Conservation (phyloP, 2,888 invertebrate species). For the Iselma pallidipennis region DNA sequence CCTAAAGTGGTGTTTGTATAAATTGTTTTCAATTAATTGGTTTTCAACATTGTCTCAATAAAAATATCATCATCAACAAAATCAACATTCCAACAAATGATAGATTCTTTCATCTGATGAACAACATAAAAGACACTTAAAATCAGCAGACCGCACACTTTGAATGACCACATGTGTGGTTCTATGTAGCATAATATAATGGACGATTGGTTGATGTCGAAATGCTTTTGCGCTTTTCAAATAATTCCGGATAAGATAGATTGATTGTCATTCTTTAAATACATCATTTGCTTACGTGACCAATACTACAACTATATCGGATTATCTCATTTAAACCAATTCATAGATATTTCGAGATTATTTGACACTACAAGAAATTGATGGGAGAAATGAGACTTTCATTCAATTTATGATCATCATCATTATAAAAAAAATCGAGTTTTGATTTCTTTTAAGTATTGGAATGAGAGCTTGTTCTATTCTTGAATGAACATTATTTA, state of each 20-base stretch:
- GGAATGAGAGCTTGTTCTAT: too few species aligned
- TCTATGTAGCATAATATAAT: slow-evolving; percentile 6
- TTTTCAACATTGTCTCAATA: too few species aligned
- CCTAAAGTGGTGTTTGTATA: too few species aligned
- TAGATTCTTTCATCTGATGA: background rate
- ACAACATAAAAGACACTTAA: slow-evolving; percentile 14
- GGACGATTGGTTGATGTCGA: slow-evolving; percentile 18
- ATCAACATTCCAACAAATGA: too few species aligned
- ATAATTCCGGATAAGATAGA: slow-evolving; percentile 25
- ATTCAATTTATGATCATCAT: background rate
- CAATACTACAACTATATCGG: slow-evolving; percentile 3
- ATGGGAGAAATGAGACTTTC: background rate
- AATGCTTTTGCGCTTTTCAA: slow-evolving; percentile 20
- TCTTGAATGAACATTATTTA: slow-evolving; percentile 7
- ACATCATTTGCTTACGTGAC: slow-evolving; percentile 10
- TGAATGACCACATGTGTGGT: slow-evolving; percentile 20
- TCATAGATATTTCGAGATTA: background rate
- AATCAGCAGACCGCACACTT: slow-evolving; percentile 22
- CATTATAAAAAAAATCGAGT: background rate
- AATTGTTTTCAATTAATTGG: too few species aligned
- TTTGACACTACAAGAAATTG: background rate
- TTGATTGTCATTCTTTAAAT: slow-evolving; percentile 17
- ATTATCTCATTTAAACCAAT: background rate
- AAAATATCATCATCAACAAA: too few species aligned
- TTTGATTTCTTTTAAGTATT: too few species aligned